Evolutionary conservation across 2,888 invertebrate species (phyloP).

Genomic region (Norana najaformis): DNA sequence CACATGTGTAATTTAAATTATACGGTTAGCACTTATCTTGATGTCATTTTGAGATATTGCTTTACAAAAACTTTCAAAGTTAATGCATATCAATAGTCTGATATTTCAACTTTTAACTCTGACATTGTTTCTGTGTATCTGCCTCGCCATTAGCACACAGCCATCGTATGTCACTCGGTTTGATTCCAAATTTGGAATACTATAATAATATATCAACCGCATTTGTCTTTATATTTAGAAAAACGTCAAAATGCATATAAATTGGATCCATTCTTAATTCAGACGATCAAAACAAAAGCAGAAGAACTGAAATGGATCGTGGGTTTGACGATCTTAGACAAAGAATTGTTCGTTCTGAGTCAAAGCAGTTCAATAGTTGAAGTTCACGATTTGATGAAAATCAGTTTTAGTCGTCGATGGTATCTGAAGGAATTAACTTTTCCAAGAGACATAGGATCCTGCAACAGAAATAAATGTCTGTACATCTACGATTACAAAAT

Average conservation of each 20-base stretch:
- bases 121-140: too few relatives aligned
- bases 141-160: too few relatives aligned
- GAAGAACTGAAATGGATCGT: not conserved
- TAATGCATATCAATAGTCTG: too few relatives aligned
- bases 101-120: too few relatives aligned
- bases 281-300: not conserved
- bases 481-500: conserved; percentile 1
- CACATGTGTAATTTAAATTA: too few relatives aligned
- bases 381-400: not conserved
- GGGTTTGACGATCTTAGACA: not conserved
- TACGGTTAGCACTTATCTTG: too few relatives aligned
- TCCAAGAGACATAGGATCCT: not conserved
- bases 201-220: not conserved
- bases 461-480: not conserved
- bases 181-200: too few relatives aligned
- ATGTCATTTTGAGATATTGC: too few relatives aligned
- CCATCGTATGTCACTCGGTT: too few relatives aligned
- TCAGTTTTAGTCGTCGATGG: not conserved
- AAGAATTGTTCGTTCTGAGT: not conserved
- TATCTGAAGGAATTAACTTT: not conserved
- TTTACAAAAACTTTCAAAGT: too few relatives aligned
- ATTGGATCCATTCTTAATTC: not conserved
- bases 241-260: not conserved
- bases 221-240: too few relatives aligned
- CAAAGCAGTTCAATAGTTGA: not conserved